These are phyloP conservation scores for Lethrus apterus DNA, from an alignment of 1,140 invertebrate genomes.

Conservation along the genomic window DNA sequence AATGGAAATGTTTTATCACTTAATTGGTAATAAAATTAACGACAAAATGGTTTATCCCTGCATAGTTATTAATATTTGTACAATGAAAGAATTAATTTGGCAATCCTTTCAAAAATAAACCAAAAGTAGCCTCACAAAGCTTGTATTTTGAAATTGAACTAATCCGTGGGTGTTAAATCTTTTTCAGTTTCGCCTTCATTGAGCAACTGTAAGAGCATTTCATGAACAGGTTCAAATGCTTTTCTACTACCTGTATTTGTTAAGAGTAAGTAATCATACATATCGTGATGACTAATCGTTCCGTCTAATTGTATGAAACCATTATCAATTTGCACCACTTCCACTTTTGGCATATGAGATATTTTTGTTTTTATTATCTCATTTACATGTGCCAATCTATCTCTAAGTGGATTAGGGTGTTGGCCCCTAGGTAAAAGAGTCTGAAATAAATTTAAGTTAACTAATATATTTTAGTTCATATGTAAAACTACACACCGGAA, in stretches of 20 bases:
- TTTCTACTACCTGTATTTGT: slow-evolving; percentile 76
- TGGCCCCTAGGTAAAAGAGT: slow-evolving; percentile 77
- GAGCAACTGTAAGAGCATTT: slow-evolving; percentile 66
- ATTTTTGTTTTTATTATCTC: slow-evolving; percentile 56
- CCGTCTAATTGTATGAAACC: slow-evolving; percentile 70
- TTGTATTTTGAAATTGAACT: too few relatives aligned
- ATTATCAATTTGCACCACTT: slow-evolving; percentile 66
- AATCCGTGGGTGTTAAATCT: slow-evolving; percentile 63
- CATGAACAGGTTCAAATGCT: slow-evolving; percentile 72
- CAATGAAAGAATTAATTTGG: too few relatives aligned
- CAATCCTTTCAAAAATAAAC: too few relatives aligned
- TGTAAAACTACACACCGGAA: slow-evolving; percentile 53
- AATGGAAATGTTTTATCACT: too few relatives aligned
- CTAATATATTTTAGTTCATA: too few relatives aligned
- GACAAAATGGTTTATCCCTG: too few relatives aligned
- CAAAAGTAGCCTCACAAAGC: too few relatives aligned
- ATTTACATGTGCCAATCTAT: slow-evolving; percentile 70
- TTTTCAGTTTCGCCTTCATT: slow-evolving; percentile 64
- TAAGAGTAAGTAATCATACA: slow-evolving; percentile 83
- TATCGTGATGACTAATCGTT: slow-evolving; percentile 75
- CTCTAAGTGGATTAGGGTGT: slow-evolving; percentile 67
- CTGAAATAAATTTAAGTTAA: slow-evolving; percentile 51
- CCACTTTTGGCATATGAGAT: slow-evolving; percentile 52
- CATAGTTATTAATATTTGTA: too few relatives aligned
- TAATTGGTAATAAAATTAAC: too few relatives aligned